Evolutionary conservation across 2,888 invertebrate genomes (phyloP).

Genomic region (Patella caerulea): DNA sequence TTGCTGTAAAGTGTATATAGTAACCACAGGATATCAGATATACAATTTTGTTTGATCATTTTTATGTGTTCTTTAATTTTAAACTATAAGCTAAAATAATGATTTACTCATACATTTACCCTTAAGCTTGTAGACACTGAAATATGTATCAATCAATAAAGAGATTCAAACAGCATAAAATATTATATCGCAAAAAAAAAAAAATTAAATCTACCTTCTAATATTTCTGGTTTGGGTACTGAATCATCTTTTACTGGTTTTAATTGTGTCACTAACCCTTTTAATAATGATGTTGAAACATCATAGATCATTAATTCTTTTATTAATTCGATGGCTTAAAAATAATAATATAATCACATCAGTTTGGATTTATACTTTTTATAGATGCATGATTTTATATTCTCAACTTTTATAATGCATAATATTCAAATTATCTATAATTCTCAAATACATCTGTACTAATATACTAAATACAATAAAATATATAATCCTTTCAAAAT

Average conservation of each 20-base stretch:
- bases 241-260: constrained; percentile 66
- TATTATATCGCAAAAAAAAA: not conserved
- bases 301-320: constrained; percentile 70
- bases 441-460: no score
- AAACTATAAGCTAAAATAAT: no score
- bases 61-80: no score
- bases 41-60: no score
- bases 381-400: no score
- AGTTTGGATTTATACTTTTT: no score
- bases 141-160: not conserved
- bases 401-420: no score
- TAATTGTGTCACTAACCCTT: constrained; percentile 64
- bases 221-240: constrained; percentile 56
- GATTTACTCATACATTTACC: no score
- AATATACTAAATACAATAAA: not conserved
- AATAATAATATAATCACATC: constrained; percentile 3
- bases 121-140: not conserved
- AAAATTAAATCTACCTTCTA: constrained; percentile 51
- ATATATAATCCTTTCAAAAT: not conserved
- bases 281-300: constrained; percentile 57
- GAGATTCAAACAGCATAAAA: no score
- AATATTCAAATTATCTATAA: no score
- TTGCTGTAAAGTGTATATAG: no score
- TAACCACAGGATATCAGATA: no score
- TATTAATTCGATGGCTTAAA: constrained; percentile 69